Conservation (phyloP, 1,140 invertebrate genomes). For the Zaprionus davidi region DNA sequence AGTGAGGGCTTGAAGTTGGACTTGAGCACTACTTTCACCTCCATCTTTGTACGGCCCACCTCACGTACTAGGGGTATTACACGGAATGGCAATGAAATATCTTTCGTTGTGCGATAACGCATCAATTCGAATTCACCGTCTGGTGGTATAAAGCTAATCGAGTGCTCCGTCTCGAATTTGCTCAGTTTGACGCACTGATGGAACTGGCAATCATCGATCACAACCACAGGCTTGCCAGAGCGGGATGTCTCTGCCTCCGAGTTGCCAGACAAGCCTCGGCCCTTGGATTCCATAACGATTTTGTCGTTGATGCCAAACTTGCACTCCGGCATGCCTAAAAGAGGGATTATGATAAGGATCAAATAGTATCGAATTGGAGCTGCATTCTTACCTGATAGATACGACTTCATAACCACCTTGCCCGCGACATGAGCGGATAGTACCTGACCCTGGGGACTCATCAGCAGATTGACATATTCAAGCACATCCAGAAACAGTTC, state of each 20-base stretch:
- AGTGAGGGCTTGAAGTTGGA: conserved; percentile 99
- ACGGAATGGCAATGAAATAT: conserved; percentile 99
- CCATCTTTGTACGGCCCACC: conserved; percentile 99
- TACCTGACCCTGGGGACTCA: conserved; percentile 99
- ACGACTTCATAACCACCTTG: conserved; percentile 99
- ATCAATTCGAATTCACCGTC: conserved; percentile 99
- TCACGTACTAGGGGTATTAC: conserved; percentile 99
- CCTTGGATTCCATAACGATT: conserved; percentile 99
- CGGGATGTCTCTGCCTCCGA: conserved; percentile 93
- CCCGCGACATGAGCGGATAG: conserved; percentile 99
- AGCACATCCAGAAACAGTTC: conserved; percentile 99
- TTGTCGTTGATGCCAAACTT: conserved; percentile 99
- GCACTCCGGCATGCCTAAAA: conserved; percentile 97
- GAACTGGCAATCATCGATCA: conserved; percentile 99
- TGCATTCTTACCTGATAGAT: conserved; percentile 90
- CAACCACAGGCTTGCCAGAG: conserved; percentile 97
- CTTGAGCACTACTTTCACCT: conserved; percentile 99
- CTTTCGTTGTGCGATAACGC: conserved; percentile 99
- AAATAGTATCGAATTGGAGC: background rate
- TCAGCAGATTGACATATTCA: conserved; percentile 99
- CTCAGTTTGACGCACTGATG: conserved; percentile 99
- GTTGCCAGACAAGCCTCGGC: conserved; percentile 88
- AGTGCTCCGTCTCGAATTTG: conserved; percentile 99
- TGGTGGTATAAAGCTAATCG: conserved; percentile 99
- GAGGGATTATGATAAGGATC: background rate